Evolutionary conservation across 1,140 invertebrate species (phyloP).

Genomic region (Papilio machaon): DNA sequence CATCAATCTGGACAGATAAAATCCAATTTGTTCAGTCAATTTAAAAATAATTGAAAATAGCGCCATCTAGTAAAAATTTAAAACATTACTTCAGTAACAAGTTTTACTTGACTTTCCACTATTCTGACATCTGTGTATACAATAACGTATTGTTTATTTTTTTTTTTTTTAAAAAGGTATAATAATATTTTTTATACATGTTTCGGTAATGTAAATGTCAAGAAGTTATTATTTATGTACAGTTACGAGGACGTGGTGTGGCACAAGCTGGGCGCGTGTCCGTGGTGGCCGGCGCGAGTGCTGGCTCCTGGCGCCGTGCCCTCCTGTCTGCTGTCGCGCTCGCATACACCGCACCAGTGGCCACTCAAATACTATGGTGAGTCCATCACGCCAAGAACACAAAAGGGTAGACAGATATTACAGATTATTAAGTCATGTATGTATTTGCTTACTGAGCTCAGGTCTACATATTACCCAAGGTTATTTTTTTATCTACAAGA

Average conservation of each 20-base stretch:
- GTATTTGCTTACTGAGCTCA: no score
- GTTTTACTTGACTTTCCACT: no score
- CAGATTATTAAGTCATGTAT: no score
- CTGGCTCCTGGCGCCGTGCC: constrained; percentile 62
- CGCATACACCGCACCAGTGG: constrained; percentile 60
- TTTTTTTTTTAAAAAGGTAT: no score
- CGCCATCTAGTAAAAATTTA: neutral
- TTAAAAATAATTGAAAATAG: neutral
- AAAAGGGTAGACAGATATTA: neutral
- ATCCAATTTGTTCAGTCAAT: neutral
- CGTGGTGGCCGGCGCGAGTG: constrained; percentile 75
- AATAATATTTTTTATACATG: no score
- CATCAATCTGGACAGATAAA: no score
- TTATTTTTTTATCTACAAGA: neutral
- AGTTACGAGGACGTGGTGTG: constrained; percentile 75
- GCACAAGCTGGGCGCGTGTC: constrained; percentile 66
- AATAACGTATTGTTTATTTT: no score
- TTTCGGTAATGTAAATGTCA: no score
- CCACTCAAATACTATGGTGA: constrained; percentile 72
- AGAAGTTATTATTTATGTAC: neutral
- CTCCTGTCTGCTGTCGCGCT: constrained; percentile 58
- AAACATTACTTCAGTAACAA: neutral
- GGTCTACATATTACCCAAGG: no score
- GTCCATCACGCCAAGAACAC: neutral
- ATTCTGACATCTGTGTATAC: no score